Conservation (phyloP, 1,140 invertebrate species). For the Bombus waltoni region DNA sequence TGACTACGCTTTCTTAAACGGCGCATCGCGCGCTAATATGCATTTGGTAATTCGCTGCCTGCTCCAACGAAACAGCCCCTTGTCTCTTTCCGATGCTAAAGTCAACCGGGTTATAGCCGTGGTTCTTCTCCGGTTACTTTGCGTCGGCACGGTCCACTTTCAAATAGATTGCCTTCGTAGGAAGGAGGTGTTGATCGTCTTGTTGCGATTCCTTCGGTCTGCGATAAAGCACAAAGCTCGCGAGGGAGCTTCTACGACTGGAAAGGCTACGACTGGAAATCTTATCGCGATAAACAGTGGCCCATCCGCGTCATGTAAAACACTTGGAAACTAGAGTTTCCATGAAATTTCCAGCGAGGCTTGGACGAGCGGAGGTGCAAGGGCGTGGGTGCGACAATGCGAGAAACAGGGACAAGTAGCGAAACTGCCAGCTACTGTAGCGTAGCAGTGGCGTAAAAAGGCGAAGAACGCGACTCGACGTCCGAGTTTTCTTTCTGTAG, state of each 20-base stretch:
- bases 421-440: no score
- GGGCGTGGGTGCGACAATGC: no score
- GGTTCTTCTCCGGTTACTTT: conserved; percentile 21
- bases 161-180: conserved; percentile 36
- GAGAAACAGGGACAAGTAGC: no score
- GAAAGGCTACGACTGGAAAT: no score
- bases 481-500: no score
- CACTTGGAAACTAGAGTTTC: no score
- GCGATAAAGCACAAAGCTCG: background rate
- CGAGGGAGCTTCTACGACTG: background rate
- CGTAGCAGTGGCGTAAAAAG: no score
- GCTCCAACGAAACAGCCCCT: conserved; percentile 39
- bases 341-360: no score
- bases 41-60: conserved; percentile 79
- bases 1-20: conserved; percentile 82
- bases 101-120: conserved; percentile 17
- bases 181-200: conserved; percentile 32
- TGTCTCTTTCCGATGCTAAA: conserved; percentile 23
- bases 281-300: background rate
- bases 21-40: conserved; percentile 80
- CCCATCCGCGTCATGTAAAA: no score
- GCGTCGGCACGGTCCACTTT: conserved; percentile 34
- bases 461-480: no score
- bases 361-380: no score
- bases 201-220: background rate